A percentile compares a stretch with the other conserved stretches of the same genome.
Conservation (phyloP, 2,888 invertebrate genomes). For the Hirtodrosophila alboralis region DNA sequence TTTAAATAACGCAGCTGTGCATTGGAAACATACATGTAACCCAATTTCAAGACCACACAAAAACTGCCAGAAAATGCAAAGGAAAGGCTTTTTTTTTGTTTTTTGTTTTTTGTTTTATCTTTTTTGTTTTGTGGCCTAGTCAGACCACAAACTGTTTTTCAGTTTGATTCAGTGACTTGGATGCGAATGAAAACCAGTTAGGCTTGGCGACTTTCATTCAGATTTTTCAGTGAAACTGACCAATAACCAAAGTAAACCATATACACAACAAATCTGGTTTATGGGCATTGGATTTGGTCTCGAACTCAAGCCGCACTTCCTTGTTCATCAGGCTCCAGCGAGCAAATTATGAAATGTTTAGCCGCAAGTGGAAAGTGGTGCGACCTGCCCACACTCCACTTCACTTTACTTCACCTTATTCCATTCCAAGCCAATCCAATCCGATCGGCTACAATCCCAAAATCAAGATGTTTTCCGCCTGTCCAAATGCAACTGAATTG, state of each 20-base stretch:
- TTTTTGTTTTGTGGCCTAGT: constrained; percentile 38
- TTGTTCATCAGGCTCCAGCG: constrained; percentile 43
- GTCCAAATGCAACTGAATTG: constrained; percentile 63
- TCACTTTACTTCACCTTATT: constrained; percentile 1
- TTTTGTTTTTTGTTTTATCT: too few species aligned
- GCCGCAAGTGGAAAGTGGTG: constrained; percentile 48
- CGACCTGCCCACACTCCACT: constrained; percentile 28
- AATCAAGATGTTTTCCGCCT: constrained; percentile 68
- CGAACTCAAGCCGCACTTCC: constrained; percentile 53
- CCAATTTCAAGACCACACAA: constrained; percentile 59
- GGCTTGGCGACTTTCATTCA: constrained; percentile 66
- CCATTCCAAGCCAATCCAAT: constrained; percentile 9
- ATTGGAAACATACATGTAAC: constrained; percentile 38
- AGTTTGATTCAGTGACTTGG: constrained; percentile 71
- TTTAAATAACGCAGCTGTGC: constrained; percentile 10
- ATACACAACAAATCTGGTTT: constrained; percentile 64
- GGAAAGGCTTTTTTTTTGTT: constrained; percentile 55
- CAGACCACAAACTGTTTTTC: constrained; percentile 64
- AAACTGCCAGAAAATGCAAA: constrained; percentile 28
- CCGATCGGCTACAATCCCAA: too few species aligned
- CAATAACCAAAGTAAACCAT: constrained; percentile 55
- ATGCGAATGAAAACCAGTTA: constrained; percentile 64
- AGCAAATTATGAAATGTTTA: constrained; percentile 65
- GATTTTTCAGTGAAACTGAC: constrained; percentile 61
- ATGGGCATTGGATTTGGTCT: constrained; percentile 42